Conservation (phyloP, 2,797 vertebrate genomes). For the Rhyacichthys aspro region DNA sequence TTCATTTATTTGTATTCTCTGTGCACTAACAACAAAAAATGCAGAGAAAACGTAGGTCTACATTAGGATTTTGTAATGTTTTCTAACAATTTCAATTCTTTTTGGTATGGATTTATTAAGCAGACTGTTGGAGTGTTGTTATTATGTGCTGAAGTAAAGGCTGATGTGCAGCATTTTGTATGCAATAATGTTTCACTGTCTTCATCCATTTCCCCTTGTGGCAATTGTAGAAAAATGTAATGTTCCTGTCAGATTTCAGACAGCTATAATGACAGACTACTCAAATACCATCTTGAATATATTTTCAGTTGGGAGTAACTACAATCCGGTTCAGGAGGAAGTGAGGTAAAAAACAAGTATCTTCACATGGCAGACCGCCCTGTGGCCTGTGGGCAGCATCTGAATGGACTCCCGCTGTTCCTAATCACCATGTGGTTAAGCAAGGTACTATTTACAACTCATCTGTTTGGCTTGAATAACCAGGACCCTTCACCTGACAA, state of each 20-base stretch:
- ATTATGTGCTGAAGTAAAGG: conserved; percentile 17
- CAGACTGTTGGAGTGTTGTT: neutral
- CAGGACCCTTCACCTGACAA: conserved; percentile 39
- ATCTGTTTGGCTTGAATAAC: conserved; percentile 48
- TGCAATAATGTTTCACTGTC: conserved; percentile 3
- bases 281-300: too few species aligned
- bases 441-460: conserved; percentile 39
- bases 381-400: conserved; percentile 16
- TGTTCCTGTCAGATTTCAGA: too few species aligned
- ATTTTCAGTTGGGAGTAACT: too few species aligned
- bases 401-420: conserved; percentile 17
- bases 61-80: conserved; percentile 3
- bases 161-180: neutral
- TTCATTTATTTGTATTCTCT: conserved; percentile 11
- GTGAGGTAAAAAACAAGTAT: conserved; percentile 13
- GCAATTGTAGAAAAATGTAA: too few species aligned
- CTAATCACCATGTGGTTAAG: conserved; percentile 22
- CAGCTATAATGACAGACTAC: too few species aligned
- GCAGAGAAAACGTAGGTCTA: neutral
- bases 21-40: conserved; percentile 26
- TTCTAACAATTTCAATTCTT: neutral
- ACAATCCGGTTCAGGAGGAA: neutral
- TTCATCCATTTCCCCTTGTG: too few species aligned
- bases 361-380: neutral
- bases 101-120: conserved; percentile 11